Conservation (phyloP, 2,888 invertebrate species). For the Hirtodrosophila cameraria region DNA sequence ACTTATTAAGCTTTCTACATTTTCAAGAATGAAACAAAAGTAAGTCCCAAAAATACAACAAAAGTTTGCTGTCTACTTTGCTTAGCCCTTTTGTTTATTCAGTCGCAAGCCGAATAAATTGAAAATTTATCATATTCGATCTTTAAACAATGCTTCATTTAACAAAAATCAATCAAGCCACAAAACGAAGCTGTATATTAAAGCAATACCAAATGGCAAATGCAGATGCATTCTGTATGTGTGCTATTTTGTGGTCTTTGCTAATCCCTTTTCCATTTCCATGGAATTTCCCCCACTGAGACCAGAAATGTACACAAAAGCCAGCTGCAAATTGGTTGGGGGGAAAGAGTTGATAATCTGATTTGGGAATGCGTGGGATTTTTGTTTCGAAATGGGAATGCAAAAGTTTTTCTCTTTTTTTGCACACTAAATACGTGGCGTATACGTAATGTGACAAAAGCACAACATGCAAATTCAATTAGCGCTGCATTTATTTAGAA, state of each 20-base stretch:
- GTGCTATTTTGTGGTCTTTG: slow-evolving; percentile 7
- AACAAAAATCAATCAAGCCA: slow-evolving; percentile 9
- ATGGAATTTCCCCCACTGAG: background rate
- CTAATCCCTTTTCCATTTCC: background rate
- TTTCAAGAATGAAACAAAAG: no score
- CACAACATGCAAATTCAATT: slow-evolving; percentile 57
- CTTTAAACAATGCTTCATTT: background rate
- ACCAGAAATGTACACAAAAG: background rate
- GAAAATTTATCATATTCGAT: background rate
- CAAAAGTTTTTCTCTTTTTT: background rate
- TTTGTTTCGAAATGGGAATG: background rate
- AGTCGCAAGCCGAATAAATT: slow-evolving; percentile 6
- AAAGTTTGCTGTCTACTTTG: no score
- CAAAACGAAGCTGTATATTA: background rate
- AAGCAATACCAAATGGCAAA: slow-evolving; percentile 1
- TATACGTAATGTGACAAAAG: slow-evolving; percentile 46
- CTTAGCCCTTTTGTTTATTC: no score
- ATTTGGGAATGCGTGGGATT: slow-evolving; percentile 3
- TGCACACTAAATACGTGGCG: slow-evolving; percentile 24
- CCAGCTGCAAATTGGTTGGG: background rate
- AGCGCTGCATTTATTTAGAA: slow-evolving; percentile 39
- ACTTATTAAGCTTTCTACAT: no score
- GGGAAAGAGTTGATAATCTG: slow-evolving; percentile 11
- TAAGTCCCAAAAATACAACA: no score
- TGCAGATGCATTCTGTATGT: background rate